Percentiles rank a stretch among this genome's conserved stretches.
These are phyloP conservation scores for Ginglymostoma cirratum DNA, from an alignment of 2,113 vertebrate species.

Conservation along the genomic window DNA sequence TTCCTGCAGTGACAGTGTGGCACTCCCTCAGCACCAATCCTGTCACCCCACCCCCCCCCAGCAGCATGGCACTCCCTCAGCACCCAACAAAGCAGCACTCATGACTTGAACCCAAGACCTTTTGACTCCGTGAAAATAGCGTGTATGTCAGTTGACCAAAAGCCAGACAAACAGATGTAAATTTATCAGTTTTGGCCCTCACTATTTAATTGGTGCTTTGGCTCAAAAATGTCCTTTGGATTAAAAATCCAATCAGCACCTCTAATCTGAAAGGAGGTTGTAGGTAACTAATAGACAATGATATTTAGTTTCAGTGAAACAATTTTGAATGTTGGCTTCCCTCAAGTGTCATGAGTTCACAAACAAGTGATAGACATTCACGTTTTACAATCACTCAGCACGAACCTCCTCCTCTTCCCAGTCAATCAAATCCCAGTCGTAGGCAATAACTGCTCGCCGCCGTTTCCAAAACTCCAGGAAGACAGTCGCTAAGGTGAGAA, in stretches of 20 bases:
- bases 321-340: neutral
- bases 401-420: conserved; percentile 93
- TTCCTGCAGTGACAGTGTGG: neutral
- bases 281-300: neutral
- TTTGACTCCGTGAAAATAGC: neutral
- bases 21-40: neutral
- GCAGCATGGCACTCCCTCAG: too few species aligned
- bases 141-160: accelerated
- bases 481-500: conserved; percentile 69
- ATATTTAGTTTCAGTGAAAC: neutral
- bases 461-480: conserved; percentile 98
- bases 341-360: neutral
- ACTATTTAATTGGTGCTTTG: neutral
- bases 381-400: neutral
- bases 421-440: conserved; percentile 95
- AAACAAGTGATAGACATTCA: neutral
- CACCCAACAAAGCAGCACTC: too few species aligned
- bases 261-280: neutral
- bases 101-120: neutral
- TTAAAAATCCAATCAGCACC: neutral
- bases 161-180: neutral
- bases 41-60: too few species aligned
- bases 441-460: conserved; percentile 82
- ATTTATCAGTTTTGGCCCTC: neutral
- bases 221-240: too few species aligned